phyloP scores from a whole-genome alignment of 2,888 invertebrate species.

The Mycalesis mineus region DNA sequence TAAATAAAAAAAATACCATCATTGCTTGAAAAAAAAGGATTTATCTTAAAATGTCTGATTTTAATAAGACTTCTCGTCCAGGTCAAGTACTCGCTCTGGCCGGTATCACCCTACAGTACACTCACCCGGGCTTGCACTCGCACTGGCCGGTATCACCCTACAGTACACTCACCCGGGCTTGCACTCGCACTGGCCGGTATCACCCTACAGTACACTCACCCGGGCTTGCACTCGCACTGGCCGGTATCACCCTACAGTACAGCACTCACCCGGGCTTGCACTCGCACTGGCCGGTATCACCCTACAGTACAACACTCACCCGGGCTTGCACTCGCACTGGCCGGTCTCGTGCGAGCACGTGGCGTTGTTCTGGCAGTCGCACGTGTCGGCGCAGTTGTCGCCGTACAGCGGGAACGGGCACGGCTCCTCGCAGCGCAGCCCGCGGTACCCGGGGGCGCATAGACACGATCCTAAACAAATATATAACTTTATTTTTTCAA shows the following conservation, averaged over 20 bases:
- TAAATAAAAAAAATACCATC: too few species aligned
- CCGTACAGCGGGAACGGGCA: conserved; percentile 87
- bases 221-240: conserved; percentile 87
- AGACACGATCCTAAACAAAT: conserved; percentile 80
- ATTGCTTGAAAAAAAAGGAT: too few species aligned
- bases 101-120: too few species aligned
- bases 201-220: conserved; percentile 93
- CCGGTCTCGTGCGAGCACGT: conserved; percentile 89
- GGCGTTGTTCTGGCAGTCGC: conserved; percentile 88
- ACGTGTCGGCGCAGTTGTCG: conserved; percentile 87
- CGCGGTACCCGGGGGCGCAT: conserved; percentile 89
- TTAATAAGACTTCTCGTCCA: too few species aligned
- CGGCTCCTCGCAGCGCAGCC: conserved; percentile 82
- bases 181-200: conserved; percentile 87
- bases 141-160: conserved; percentile 86
- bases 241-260: too few species aligned
- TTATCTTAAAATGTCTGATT: too few species aligned
- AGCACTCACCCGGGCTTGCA: too few species aligned
- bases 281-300: conserved; percentile 61
- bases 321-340: conserved; percentile 86
- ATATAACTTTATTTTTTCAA: too few species aligned
- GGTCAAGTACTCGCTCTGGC: too few species aligned
- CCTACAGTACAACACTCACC: conserved; percentile 58
- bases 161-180: conserved; percentile 67
- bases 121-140: conserved; percentile 74